Percentiles rank a stretch among this genome's conserved stretches.
Evolutionary conservation across 2,888 invertebrate genomes (phyloP).

Genomic region (Nephrotoma appendiculata): DNA sequence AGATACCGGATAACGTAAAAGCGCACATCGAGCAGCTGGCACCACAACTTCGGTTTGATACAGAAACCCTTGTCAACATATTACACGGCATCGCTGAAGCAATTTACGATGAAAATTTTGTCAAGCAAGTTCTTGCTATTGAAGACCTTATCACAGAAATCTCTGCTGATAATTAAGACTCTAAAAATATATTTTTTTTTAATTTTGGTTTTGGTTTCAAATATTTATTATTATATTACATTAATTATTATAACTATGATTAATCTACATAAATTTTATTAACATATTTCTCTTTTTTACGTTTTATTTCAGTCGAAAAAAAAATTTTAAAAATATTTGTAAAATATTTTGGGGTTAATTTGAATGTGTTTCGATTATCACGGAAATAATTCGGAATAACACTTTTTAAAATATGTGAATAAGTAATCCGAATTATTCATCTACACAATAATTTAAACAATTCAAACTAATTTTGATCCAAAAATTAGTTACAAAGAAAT

Average conservation of each 20-base stretch:
- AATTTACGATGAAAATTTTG: conserved; percentile 54
- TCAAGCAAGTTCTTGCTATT: conserved; percentile 61
- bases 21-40: conserved; percentile 54
- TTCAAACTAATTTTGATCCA: neutral
- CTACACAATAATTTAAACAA: neutral
- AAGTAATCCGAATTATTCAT: neutral
- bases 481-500: neutral
- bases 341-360: neutral
- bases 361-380: neutral
- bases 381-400: neutral
- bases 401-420: neutral
- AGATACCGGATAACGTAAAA: conserved; percentile 46
- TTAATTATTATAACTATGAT: neutral
- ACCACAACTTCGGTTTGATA: conserved; percentile 54
- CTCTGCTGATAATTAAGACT: conserved; percentile 51
- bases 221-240: neutral
- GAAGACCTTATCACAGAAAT: conserved; percentile 67
- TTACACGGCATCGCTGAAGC: conserved; percentile 51
- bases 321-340: neutral
- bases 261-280: neutral
- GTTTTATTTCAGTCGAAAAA: neutral
- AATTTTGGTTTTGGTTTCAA: neutral
- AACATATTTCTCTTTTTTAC: neutral
- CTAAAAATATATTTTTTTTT: neutral
- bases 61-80: conserved; percentile 44